Conservation (phyloP, 2,797 vertebrate species). For the Echeneis naucrates region DNA sequence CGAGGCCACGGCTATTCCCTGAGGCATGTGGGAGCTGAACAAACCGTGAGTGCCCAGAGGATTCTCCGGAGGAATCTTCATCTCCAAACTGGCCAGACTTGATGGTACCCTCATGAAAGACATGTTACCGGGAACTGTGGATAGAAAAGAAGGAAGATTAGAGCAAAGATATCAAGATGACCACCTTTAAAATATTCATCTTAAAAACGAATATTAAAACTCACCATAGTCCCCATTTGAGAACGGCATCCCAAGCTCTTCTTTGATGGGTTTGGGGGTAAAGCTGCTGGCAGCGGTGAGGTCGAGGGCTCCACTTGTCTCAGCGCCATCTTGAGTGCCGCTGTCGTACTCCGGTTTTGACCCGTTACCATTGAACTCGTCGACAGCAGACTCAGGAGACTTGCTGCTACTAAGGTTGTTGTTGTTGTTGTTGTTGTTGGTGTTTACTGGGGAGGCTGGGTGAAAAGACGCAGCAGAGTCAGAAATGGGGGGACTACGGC, state of each 20-base stretch:
- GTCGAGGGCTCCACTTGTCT: constrained; percentile 91
- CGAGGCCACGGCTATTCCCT: constrained; percentile 84
- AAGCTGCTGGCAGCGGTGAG: constrained; percentile 89
- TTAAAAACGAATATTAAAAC: constrained; percentile 47
- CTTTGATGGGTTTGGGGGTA: constrained; percentile 86
- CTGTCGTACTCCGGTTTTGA: constrained; percentile 82
- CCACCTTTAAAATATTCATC: not conserved
- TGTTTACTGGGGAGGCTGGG: constrained; percentile 89
- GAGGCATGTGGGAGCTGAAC: constrained; percentile 86
- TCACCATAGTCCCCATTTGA: constrained; percentile 88
- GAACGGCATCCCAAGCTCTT: constrained; percentile 87
- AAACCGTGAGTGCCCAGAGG: constrained; percentile 80
- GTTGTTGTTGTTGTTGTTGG: no score
- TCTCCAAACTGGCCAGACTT: constrained; percentile 91
- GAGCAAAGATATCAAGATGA: not conserved
- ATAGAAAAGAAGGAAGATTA: constrained; percentile 19
- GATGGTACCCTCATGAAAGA: constrained; percentile 89
- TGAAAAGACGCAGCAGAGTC: constrained; percentile 85
- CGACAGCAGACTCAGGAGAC: constrained; percentile 85
- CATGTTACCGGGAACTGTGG: constrained; percentile 85
- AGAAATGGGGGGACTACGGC: constrained; percentile 87
- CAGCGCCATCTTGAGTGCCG: constrained; percentile 73
- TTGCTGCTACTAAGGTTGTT: constrained; percentile 81
- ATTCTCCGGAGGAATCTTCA: constrained; percentile 88
- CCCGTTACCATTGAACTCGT: constrained; percentile 67